Evolutionary conservation across 2,888 invertebrate genomes (phyloP), one percentile per base, ranked within the genome.

Genomic region (Strigamia maritima): DNA sequence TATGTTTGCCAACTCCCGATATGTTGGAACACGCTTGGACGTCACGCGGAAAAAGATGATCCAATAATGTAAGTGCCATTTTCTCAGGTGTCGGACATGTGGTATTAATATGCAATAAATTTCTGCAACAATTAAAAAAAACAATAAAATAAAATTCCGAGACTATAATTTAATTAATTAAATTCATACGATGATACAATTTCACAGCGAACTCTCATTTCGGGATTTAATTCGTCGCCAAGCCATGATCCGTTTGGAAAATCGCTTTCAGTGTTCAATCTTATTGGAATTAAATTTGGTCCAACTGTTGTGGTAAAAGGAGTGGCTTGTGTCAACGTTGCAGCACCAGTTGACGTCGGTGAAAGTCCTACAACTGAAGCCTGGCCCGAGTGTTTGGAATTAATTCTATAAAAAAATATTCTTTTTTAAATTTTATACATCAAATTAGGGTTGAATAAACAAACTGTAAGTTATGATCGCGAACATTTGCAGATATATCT

Each of bases 71-170:
- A 7, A 88, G 83, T 1, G 88, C 88, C 88, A 89, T 88, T 83
- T 88, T 89, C 82, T 88, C 88, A 28, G 88, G 85, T n/a, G 88
- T 87, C 16, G 86, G 85, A 82, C 88, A 88, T 80, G 87, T 87
- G 14, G 87, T 86, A 82, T 88, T 88, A 77, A 88, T 86, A 81
- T 88, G 87, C n/a, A 87, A 83, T n/a, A 89, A 83, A 81, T 84
- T 83, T 65, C 86, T 86, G 80, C 44, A 82, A 79, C 79, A 79
- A 14, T 65, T 28, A n/a, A n/a, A n/a, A 70, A 79, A 70, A 22
- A 28, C 26, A 75, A 35, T n/a, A 16, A 19, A 8, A 74, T 35
- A n/a, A n/a, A 70, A 28, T 14, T 14, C 1, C 12, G 0, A 1
- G 12, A 12, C 3, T 2, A 12, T 16, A 26, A 70, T 26, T 70